These are phyloP conservation scores for Pseudopodoces humilis DNA, from an alignment of 2,113 vertebrate species.

Conservation along the genomic window DNA sequence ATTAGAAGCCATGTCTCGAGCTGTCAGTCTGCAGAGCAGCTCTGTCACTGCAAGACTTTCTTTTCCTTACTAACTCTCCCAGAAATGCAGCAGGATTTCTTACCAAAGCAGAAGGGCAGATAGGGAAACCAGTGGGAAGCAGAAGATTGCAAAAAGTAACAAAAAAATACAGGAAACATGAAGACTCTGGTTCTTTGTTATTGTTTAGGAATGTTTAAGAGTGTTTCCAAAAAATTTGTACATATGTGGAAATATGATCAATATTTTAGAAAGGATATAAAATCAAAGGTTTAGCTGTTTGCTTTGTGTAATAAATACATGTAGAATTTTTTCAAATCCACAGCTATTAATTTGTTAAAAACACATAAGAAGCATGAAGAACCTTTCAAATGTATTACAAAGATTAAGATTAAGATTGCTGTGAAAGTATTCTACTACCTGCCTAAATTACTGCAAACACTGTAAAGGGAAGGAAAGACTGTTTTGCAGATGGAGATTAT, in stretches of 20 bases:
- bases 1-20: background rate
- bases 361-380: background rate
- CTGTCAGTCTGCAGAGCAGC: conserved; percentile 13
- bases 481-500: conserved; percentile 26
- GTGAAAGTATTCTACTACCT: background rate
- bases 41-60: background rate
- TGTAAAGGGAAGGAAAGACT: background rate
- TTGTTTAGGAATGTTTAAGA: background rate
- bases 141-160: background rate
- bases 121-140: background rate
- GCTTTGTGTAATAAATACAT: background rate
- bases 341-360: background rate
- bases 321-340: background rate
- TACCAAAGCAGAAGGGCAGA: background rate
- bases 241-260: background rate
- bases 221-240: background rate
- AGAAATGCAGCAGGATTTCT: background rate
- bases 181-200: background rate
- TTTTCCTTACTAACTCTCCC: background rate
- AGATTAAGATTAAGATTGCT: background rate
- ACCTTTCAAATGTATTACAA: background rate
- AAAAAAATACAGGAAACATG: background rate
- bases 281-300: background rate
- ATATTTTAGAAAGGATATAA: background rate
- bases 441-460: background rate